phyloP scores from a whole-genome alignment of 2,113 vertebrate species.

The Xyrauchen texanus region DNA sequence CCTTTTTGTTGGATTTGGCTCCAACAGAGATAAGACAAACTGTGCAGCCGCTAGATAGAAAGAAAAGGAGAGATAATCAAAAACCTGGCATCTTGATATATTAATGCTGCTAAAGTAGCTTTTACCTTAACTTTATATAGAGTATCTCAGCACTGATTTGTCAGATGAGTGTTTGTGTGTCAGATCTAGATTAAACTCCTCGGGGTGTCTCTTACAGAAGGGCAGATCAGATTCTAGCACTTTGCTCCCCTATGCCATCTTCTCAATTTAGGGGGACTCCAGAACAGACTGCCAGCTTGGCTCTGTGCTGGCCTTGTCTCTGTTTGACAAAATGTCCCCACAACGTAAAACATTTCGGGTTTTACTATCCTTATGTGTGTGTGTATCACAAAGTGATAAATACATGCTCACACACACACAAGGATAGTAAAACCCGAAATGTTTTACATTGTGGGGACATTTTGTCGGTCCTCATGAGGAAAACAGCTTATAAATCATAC shows the following conservation, averaged over 20 bases:
- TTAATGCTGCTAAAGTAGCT: neutral
- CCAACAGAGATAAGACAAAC: constrained; percentile 80
- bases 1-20: constrained; percentile 79
- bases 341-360: too few species aligned
- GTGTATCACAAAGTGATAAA: too few species aligned
- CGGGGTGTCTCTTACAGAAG: constrained; percentile 39
- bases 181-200: neutral
- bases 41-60: constrained; percentile 68
- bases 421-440: too few species aligned
- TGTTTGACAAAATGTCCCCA: too few species aligned
- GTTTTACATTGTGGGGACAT: too few species aligned
- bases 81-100: constrained; percentile 8
- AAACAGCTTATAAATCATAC: too few species aligned
- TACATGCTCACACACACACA: too few species aligned
- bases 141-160: constrained; percentile 22
- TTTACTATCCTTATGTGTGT: too few species aligned
- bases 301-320: neutral
- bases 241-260: constrained; percentile 32
- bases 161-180: constrained; percentile 3
- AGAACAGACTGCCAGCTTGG: constrained; percentile 27
- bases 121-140: constrained; percentile 14
- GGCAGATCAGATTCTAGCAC: constrained; percentile 47
- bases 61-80: constrained; percentile 2
- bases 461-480: too few species aligned
- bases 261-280: constrained; percentile 33